A percentile compares a stretch with the other conserved stretches of the same genome.
Evolutionary conservation across 2,113 vertebrate genomes (phyloP).

Genomic region (Fregetta grallaria): DNA sequence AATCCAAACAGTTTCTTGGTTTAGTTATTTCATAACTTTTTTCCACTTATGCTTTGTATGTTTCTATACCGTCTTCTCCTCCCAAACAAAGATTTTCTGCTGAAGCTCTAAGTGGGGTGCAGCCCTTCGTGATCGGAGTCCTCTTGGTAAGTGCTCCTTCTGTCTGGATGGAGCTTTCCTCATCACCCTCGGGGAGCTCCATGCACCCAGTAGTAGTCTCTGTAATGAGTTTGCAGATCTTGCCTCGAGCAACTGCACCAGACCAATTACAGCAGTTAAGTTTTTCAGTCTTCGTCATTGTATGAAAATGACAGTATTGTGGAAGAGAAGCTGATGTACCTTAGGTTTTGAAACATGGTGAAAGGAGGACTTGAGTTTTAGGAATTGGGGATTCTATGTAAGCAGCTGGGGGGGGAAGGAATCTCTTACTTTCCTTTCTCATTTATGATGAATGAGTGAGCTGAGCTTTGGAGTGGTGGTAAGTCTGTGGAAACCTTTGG

Average conservation of each 20-base stretch:
- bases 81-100: not conserved
- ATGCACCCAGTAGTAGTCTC: not conserved
- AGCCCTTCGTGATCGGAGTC: not conserved
- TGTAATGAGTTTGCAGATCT: not conserved
- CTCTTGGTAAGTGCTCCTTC: not conserved
- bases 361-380: not conserved
- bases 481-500: not conserved
- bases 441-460: not conserved
- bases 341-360: not conserved
- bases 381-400: not conserved
- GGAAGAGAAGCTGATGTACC: not conserved
- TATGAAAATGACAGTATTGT: not conserved
- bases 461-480: not conserved
- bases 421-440: not conserved
- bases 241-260: not conserved
- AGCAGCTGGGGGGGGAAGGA: not conserved
- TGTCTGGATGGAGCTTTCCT: not conserved
- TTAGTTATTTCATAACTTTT: not conserved
- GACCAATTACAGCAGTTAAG: not conserved
- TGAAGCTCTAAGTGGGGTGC: not conserved
- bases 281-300: not conserved
- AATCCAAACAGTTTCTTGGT: not conserved
- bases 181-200: fast-evolving
- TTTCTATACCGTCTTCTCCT: not conserved
- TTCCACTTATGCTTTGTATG: fast-evolving